Evolutionary conservation across 2,113 vertebrate genomes (phyloP), one percentile per base, ranked within the genome.

Genomic region (Strigops habroptila): DNA sequence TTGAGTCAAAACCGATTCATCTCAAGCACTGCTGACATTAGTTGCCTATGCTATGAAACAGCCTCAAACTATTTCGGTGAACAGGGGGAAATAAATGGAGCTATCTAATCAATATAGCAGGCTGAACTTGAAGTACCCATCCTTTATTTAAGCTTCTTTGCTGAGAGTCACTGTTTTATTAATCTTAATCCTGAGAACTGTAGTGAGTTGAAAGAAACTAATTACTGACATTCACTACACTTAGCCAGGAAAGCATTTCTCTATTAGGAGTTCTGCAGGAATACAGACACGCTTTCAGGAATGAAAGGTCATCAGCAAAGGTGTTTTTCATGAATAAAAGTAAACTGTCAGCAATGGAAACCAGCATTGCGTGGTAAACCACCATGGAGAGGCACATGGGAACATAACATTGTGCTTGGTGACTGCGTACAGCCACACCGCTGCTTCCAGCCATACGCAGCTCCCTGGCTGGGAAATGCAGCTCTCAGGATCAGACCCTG

Each of bases 371-470:
- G 35, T 17, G 68, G 30, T 24, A 59, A 78, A 53, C 31, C 67
- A 27, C 27, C 0, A 0, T 7, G 7, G 53, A 81, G 80, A n/a
- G 15, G 37, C 33, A 64, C 16, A 27, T 2, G 7, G 33, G 25
- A 33, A 48, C 3, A 18, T 5, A n/a, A 18, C 5, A 18, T 15
- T 0, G 0, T 19, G 6, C 16, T 68, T 6, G 3, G 21, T 17
- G 44, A 14, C 35, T 25, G 5, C 6, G 6, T 68, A 22, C 33
- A 43, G 21, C 7, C 24, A 11, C 1, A 1, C 11, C 0, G 0
- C 24, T 88, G 4, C 41, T 82, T 43, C 41, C 65, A 93, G 23
- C 8, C 0, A 1, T 10, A 14, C 0, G 3, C 43, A 64, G 67
- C 7, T 51, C 33, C 35, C 15, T 0, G 0, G 4, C 2, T 62